Percentiles rank a stretch among this genome's conserved stretches.
phyloP scores from a whole-genome alignment of 2,113 vertebrate species.

The Amblyornis subalaris region DNA sequence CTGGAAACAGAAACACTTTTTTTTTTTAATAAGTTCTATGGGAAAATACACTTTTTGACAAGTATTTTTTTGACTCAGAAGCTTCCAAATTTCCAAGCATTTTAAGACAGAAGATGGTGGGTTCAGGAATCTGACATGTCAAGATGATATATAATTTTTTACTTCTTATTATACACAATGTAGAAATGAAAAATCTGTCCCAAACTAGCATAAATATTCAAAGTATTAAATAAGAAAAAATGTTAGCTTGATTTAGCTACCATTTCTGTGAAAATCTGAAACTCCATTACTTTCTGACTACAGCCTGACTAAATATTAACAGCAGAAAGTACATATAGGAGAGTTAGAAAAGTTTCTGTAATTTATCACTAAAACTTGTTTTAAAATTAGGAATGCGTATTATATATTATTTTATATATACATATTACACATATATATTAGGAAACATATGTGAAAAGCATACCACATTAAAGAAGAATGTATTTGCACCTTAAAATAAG shows the following conservation, averaged over 20 bases:
- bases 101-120: background rate
- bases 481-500: background rate
- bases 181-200: background rate
- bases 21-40: background rate
- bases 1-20: background rate
- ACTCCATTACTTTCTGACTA: background rate
- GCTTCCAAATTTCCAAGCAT: constrained; percentile 15
- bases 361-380: background rate
- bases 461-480: background rate
- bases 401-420: too few species aligned
- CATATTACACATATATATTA: too few species aligned
- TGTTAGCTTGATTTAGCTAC: background rate
- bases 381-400: background rate
- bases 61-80: background rate
- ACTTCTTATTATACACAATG: background rate
- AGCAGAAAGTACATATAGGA: background rate
- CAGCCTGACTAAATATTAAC: background rate
- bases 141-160: background rate
- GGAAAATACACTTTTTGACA: background rate
- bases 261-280: background rate
- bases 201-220: background rate
- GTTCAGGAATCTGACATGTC: constrained; percentile 1
- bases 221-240: background rate
- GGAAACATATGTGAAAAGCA: background rate
- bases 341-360: background rate